Evolutionary conservation across 1,140 invertebrate species (phyloP), one percentile per base, ranked within the genome.

Genomic region (Zaprionus gabonicus): DNA sequence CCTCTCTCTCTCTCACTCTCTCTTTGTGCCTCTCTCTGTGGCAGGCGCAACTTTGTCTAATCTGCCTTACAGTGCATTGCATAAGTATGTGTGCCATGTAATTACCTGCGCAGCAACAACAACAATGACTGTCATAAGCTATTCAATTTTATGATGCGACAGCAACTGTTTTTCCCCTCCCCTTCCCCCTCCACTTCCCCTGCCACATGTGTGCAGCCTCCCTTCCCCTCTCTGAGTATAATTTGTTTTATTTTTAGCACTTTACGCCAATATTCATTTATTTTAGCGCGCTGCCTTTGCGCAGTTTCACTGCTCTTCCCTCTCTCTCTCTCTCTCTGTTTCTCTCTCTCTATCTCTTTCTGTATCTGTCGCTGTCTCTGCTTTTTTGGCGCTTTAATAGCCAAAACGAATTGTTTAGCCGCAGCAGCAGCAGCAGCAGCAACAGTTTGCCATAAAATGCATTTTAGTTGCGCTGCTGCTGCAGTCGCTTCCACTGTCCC

Each of bases 371-470:
- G 2, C 38, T n/a, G 15, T 41, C 5, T 41, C n/a, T 34, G 55
- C 49, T 55, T 62, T 55, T 73, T 74, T 65, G 78, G 74, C 81
- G 74, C 67, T 90, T 82, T 85, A 88, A 90, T 85, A 69, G 81
- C 76, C 85, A 90, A 72, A 90, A 82, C 85, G 86, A 90, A 90
- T 90, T 72, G 85, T 72, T 82, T 78, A 78, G 65, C 67, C 85
- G 85, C 85, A 88, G 81, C 82, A 23, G 20, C 20, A 20, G 20
- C 20, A 20, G 20, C 20, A 20, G 23, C 23, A 78, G 71, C 53
- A 58, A 71, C 65, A 71, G 67, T 25, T 23, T 1, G 27, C 53
- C 76, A 85, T 90, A 82, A 90, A 90, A 90, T 82, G 56, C 71
- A 64, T 65, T 82, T 90, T 90, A 77, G 85, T 82, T 85, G 85